Base-by-base conservation (phyloP, 2,113 vertebrate species). In the Parus major region DNA sequence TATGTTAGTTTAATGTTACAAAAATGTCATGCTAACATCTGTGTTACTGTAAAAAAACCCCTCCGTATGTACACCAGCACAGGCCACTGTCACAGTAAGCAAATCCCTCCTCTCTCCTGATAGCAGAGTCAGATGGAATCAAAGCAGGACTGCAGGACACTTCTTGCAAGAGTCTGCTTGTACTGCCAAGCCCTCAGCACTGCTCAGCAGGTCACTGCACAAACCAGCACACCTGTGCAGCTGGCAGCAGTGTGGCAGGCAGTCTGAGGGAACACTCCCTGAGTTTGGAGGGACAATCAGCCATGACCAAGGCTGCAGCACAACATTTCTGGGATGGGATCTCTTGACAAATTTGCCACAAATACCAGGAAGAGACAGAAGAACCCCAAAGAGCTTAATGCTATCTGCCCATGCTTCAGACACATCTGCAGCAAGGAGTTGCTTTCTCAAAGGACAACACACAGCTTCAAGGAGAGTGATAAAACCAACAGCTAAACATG, bases 211-310 rank as follows among this genome's bases (percentile, higher is more conserved):
- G 28, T 44, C 60, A 29, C 68, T 39, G 60, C 60, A 29, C 55
- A 42, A 46, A 5, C 0, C n/a, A 39, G 6, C 44, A 55, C n/a
- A 27, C 12, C 61, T 31, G 57, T 47, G 76, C 52, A 35, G 50
- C 3, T 35, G 41, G 77, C 52, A 52, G 57, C 6, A 57, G 15
- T 1, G 1, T 3, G 2, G 69, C 39, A 39, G 18, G 25, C 0
- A 29, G 44, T 4, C 50, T 25, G n/a, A 89, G 31, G 53, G 28
- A 64, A 68, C 23, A 3, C 36, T 55, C 47, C 18, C 25, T 29
- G 29, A 28, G 20, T 27, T 22, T 5, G 1, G 44, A 82, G 27
- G 66, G 59, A 59, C 56, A 80, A 77, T 28, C 33, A 59, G 50
- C 46, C 3, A 1, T 6, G 36, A 73, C 71, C 44, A 23, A 73